Evolutionary conservation across 2,888 invertebrate genomes (phyloP), one percentile per base, ranked within the genome.

Genomic region (Torymus auratus): DNA sequence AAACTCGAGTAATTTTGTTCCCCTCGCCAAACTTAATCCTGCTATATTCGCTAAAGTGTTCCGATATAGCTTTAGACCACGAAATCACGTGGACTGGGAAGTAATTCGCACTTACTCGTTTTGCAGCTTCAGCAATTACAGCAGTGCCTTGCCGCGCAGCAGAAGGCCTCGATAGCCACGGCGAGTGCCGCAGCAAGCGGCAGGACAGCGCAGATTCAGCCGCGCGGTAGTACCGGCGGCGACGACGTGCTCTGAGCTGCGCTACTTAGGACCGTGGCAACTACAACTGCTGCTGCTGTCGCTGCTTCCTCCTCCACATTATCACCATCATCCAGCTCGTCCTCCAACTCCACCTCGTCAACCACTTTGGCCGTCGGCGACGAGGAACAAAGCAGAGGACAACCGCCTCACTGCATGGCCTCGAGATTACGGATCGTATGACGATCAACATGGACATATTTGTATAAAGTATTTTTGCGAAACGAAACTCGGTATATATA

Each of bases 141-240:
- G 75, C 91, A 91, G 78, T 90, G 90, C 84, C 84, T 91, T 81
- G 89, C 89, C 70, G 89, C 90, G 60, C 91, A 91, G 82, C 90
- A 90, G 81, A 91, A 91, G 84, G 87, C 90, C 15, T 85, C 87
- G 50, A 88, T 88, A 50, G 88, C 85, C 20, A 87, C 84, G 53
- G 88, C 87, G 17, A 85, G 88, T 20, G 89, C 87, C 72, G 89
- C 88, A 82, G 86, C 89, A 70, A 86, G 86, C 81, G 87, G 80
- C 78, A 87, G 90, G 82, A 88, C 7, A 41, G 41, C 89, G 62
- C 90, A 90, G 85, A 86, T 90, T 64, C 90, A 90, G 84, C 84
- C 89, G 68, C 89, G 90, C 83, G 87, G 89, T 80, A 88, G 67
- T 41, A 55, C 81, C 0, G 55, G 80, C 52, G 70, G 69, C 53